Evolutionary conservation across 2,797 vertebrate genomes (phyloP).

Genomic region (Streptopelia turtur): DNA sequence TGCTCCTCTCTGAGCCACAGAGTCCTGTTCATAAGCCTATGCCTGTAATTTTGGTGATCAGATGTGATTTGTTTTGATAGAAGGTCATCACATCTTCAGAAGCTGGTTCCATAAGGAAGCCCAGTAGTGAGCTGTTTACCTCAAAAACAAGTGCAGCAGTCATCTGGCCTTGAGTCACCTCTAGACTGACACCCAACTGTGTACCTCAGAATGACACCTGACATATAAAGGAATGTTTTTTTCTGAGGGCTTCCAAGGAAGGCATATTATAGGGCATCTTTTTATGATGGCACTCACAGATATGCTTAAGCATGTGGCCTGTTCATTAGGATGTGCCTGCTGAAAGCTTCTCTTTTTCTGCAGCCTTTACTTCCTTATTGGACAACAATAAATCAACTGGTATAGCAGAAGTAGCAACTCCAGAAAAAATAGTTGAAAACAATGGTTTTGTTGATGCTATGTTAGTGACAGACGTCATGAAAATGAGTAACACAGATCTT

Average conservation of each 20-base stretch:
- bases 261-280: neutral
- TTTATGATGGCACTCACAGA: neutral
- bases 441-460: constrained; percentile 85
- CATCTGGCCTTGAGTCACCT: neutral
- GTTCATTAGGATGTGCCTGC: neutral
- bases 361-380: constrained; percentile 85
- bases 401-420: constrained; percentile 81
- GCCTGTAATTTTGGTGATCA: neutral
- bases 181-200: neutral
- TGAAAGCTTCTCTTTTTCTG: neutral
- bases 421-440: constrained; percentile 83
- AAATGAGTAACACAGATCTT: constrained; percentile 71
- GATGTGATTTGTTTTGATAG: neutral
- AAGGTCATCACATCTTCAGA: neutral
- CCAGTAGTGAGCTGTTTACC: neutral
- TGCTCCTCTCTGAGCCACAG: neutral
- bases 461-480: constrained; percentile 85
- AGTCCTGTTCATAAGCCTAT: neutral
- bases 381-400: constrained; percentile 87
- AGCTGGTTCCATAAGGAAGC: neutral
- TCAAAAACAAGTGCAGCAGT: neutral
- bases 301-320: neutral
- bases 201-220: neutral
- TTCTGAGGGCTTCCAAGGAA: neutral
- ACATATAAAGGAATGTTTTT: neutral